Evolutionary conservation across 92 coral and sea anemone species (phyloP).

Genomic region (Epizoanthus ramosus): DNA sequence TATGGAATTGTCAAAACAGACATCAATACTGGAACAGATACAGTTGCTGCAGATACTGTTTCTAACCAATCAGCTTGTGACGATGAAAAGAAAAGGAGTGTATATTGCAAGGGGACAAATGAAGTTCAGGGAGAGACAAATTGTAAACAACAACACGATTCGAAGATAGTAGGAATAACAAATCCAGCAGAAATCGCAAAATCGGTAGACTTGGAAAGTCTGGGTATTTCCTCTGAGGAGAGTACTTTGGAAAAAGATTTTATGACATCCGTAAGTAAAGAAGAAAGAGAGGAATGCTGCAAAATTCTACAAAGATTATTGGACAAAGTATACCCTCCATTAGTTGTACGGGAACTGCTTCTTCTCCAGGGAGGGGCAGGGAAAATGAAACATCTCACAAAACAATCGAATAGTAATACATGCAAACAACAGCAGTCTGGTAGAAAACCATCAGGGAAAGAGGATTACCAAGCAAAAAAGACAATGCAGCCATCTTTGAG

Average conservation of each 20-base stretch:
- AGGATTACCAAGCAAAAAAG: neutral
- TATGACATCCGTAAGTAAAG: slow-evolving; percentile 34
- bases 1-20: slow-evolving; percentile 18
- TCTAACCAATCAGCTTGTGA: neutral
- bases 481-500: neutral
- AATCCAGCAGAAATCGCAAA: neutral
- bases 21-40: too few relatives aligned
- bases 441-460: neutral
- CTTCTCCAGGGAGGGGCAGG: slow-evolving; percentile 68
- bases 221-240: neutral
- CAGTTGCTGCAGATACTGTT: neutral
- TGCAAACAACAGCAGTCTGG: slow-evolving; percentile 8
- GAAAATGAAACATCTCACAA: neutral
- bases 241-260: neutral
- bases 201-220: neutral
- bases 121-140: neutral
- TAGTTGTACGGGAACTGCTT: slow-evolving; percentile 82
- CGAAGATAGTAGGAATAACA: neutral
- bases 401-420: neutral
- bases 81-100: neutral
- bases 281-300: slow-evolving; percentile 67
- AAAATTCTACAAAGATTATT: slow-evolving; percentile 60
- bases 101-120: neutral
- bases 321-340: slow-evolving; percentile 79
- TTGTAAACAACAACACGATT: neutral